These are phyloP conservation scores for Mormyrops boulengeri DNA, from an alignment of 2,797 vertebrate genomes.

Conservation along the genomic window DNA sequence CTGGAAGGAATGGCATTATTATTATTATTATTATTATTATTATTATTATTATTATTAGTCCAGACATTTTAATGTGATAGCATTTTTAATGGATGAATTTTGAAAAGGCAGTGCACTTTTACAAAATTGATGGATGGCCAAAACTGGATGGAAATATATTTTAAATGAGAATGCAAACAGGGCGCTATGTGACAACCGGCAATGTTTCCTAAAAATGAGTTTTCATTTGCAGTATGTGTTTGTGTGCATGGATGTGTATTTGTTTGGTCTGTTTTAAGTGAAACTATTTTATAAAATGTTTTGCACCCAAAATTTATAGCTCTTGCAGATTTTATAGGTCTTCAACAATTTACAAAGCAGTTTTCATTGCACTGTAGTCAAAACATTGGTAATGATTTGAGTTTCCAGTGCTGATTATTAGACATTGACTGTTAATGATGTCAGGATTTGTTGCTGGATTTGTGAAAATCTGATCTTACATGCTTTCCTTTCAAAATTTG, in stretches of 20 bases:
- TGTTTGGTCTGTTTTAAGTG: background rate
- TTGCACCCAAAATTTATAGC: slow-evolving; percentile 33
- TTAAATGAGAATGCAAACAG: background rate
- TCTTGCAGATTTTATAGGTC: slow-evolving; percentile 23
- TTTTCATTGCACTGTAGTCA: slow-evolving; percentile 43
- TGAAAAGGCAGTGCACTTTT: background rate
- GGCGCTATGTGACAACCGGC: background rate
- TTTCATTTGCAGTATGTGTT: background rate
- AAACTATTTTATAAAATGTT: slow-evolving; percentile 36
- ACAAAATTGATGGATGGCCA: background rate
- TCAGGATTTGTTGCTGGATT: background rate
- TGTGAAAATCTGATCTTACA: slow-evolving; percentile 25
- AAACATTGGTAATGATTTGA: slow-evolving; percentile 30
- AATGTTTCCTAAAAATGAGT: background rate
- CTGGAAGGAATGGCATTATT: background rate
- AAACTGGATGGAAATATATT: background rate
- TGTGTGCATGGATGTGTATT: background rate
- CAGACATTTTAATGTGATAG: background rate
- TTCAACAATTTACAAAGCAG: slow-evolving; percentile 28
- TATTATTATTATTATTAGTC: background rate
- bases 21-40: background rate
- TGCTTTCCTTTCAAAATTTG: slow-evolving; percentile 30
- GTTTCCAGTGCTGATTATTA: slow-evolving; percentile 16
- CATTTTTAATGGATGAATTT: background rate
- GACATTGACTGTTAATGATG: slow-evolving; percentile 28